These are phyloP conservation scores for Psittacula derbiana DNA, from an alignment of 2,797 vertebrate species.

Conservation along the genomic window DNA sequence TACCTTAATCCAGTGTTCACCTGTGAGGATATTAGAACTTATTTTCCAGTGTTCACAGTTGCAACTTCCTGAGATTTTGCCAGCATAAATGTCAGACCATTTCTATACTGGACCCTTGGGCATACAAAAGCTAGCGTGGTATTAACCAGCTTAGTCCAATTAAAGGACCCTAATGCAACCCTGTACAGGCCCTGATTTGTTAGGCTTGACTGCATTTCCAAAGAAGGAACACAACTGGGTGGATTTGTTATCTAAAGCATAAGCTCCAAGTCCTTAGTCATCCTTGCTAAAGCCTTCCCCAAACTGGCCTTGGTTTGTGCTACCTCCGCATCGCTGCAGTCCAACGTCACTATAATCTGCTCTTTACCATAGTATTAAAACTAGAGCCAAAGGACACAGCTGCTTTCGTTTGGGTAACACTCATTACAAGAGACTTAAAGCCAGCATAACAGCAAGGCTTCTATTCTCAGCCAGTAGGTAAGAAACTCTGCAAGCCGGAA, in stretches of 20 bases:
- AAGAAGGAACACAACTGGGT: slow-evolving; percentile 44
- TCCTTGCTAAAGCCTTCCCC: slow-evolving; percentile 55
- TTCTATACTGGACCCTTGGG: not conserved
- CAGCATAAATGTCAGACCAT: not conserved
- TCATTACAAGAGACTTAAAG: slow-evolving; percentile 59
- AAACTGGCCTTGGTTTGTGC: slow-evolving; percentile 14
- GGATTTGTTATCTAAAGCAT: slow-evolving; percentile 56
- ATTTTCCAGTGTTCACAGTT: not conserved
- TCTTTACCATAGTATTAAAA: slow-evolving; percentile 62
- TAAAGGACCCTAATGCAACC: slow-evolving; percentile 40
- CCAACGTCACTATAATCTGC: slow-evolving; percentile 50
- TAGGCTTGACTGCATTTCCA: slow-evolving; percentile 39
- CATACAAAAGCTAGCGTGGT: not conserved
- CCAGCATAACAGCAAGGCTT: slow-evolving; percentile 34
- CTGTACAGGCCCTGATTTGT: slow-evolving; percentile 24
- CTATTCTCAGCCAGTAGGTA: slow-evolving; percentile 41
- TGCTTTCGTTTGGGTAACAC: slow-evolving; percentile 41
- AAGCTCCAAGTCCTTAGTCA: slow-evolving; percentile 61
- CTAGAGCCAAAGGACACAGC: slow-evolving; percentile 56
- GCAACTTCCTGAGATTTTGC: not conserved
- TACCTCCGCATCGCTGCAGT: not conserved
- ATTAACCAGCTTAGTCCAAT: slow-evolving; percentile 72
- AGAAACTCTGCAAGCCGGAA: slow-evolving; percentile 48
- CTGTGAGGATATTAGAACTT: not conserved
- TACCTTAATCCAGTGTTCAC: not conserved